Evolutionary conservation across 2,113 vertebrate genomes (phyloP).

Genomic region (Lepus americanus): DNA sequence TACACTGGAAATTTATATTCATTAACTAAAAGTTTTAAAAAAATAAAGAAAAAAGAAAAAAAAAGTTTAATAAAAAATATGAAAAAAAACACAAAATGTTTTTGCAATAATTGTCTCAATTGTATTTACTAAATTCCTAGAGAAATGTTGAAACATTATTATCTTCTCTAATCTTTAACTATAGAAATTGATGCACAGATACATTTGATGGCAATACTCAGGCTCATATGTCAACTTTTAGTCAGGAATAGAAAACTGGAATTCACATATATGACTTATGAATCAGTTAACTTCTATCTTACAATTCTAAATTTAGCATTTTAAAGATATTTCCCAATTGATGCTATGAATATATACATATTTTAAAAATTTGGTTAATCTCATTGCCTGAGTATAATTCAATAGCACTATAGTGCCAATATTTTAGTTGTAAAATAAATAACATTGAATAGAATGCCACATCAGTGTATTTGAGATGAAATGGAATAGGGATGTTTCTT

Average conservation of each 20-base stretch:
- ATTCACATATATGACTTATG: not conserved
- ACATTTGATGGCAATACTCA: not conserved
- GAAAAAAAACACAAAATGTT: not conserved
- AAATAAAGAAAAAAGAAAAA: no score
- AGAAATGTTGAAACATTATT: not conserved
- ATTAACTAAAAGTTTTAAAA: no score
- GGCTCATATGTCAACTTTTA: not conserved
- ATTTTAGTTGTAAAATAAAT: conserved; percentile 17
- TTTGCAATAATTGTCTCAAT: conserved; percentile 7
- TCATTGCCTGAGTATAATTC: not conserved
- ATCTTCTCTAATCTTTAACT: not conserved
- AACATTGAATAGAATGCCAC: not conserved
- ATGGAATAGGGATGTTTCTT: not conserved
- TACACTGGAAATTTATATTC: no score
- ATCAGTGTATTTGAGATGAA: not conserved
- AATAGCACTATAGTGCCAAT: not conserved
- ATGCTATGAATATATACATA: not conserved
- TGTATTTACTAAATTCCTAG: not conserved
- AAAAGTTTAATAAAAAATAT: no score
- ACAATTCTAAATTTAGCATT: not conserved
- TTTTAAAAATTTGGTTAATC: not conserved
- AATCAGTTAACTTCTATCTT: not conserved
- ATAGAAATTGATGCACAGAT: not conserved
- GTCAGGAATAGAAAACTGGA: not conserved
- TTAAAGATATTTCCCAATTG: not conserved